Conservation (phyloP, 1,140 invertebrate species). For the Drosophila watanabei region DNA sequence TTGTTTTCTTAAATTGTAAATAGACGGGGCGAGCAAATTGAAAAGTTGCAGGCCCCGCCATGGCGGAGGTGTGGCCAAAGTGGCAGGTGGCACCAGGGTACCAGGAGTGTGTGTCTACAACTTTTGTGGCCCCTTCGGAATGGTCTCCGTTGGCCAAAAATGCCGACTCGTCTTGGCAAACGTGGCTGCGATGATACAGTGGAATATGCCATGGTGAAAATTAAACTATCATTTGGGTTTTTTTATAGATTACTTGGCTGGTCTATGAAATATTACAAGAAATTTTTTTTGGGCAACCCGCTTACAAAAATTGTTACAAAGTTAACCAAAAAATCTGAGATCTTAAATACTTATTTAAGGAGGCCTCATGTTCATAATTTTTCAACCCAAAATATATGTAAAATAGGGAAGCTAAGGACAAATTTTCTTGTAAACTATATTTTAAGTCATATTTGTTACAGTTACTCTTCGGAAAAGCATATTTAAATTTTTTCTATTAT, state of each 20-base stretch:
- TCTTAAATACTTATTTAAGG: too few relatives aligned
- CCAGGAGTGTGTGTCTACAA: constrained; percentile 34
- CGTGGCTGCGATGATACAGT: constrained; percentile 23
- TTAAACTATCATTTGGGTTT: neutral
- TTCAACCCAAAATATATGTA: too few relatives aligned
- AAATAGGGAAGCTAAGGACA: too few relatives aligned
- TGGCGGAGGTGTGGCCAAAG: constrained; percentile 19
- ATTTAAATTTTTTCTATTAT: too few relatives aligned
- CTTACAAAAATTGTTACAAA: too few relatives aligned
- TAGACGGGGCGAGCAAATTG: constrained; percentile 58
- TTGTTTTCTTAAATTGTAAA: constrained; percentile 60
- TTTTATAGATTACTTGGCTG: neutral
- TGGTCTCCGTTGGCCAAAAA: constrained; percentile 55
- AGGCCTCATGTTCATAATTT: too few relatives aligned
- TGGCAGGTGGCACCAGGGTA: constrained; percentile 9
- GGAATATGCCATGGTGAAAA: neutral
- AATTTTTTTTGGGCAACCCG: too few relatives aligned
- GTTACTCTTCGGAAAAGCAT: too few relatives aligned
- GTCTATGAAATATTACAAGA: neutral
- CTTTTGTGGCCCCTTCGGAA: constrained; percentile 42
- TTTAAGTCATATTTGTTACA: neutral
- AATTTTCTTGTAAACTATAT: neutral
- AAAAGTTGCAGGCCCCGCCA: constrained; percentile 50
- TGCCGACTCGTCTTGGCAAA: constrained; percentile 57
- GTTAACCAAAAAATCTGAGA: too few relatives aligned